phyloP scores from a whole-genome alignment of 2,113 vertebrate genomes.

The Pygathrix nemaeus region DNA sequence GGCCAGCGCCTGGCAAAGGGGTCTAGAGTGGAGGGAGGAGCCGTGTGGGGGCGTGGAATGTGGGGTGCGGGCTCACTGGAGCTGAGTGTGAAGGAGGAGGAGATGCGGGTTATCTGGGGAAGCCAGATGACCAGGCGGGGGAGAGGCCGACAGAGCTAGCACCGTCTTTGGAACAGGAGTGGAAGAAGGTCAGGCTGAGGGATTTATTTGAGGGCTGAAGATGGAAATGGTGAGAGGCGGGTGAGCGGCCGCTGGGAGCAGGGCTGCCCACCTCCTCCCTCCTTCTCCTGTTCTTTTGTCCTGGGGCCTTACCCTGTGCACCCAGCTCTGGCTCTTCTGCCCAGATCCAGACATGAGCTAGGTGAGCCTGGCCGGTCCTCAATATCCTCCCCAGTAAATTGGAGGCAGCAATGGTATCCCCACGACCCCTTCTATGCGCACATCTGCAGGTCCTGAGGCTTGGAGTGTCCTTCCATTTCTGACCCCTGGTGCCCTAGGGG shows the following conservation, averaged over 20 bases:
- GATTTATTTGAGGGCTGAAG: background rate
- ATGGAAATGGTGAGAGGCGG: background rate
- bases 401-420: background rate
- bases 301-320: background rate
- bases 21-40: background rate
- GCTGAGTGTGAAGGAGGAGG: background rate
- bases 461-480: background rate
- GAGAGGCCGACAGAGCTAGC: background rate
- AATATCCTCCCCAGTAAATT: rapidly evolving
- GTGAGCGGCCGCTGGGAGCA: background rate
- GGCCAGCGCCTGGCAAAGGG: background rate
- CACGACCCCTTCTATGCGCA: too few relatives aligned
- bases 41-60: background rate
- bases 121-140: background rate
- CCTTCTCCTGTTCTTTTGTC: rapidly evolving
- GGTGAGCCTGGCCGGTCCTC: background rate
- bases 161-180: background rate
- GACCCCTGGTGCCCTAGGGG: background rate
- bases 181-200: background rate
- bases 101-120: background rate
- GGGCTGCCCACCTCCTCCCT: background rate
- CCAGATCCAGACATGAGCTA: background rate
- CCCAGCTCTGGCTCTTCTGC: background rate
- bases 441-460: background rate
- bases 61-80: background rate